Conservation (phyloP, 2,113 vertebrate species). For the Chroicocephalus ridibundus region DNA sequence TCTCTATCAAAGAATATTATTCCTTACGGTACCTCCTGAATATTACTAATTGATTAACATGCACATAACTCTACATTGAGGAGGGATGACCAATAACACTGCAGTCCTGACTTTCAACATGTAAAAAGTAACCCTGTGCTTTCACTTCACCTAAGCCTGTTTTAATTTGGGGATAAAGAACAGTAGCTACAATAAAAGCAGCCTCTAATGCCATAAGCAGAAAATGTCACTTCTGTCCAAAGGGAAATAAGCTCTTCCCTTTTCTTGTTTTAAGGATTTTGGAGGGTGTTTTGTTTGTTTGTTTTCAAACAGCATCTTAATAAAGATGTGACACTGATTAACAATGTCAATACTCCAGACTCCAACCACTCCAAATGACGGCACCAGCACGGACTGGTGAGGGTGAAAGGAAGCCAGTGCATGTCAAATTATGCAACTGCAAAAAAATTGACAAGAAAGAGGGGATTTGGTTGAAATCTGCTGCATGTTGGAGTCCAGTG, state of each 20-base stretch:
- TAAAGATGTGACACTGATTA: not conserved
- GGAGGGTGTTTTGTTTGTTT: not conserved
- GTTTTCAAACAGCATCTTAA: not conserved
- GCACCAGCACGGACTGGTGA: not conserved
- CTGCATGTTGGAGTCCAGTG: not conserved
- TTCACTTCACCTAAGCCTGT: not conserved
- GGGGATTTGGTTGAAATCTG: not conserved
- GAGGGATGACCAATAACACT: not conserved
- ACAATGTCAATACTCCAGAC: not conserved
- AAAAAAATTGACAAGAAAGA: not conserved
- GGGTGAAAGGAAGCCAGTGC: not conserved
- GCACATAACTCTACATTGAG: not conserved
- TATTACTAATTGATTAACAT: not conserved
- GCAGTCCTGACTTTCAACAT: not conserved
- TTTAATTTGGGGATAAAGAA: not conserved
- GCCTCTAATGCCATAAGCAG: not conserved
- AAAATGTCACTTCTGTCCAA: not conserved
- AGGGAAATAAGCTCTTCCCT: not conserved
- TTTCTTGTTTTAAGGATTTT: not conserved
- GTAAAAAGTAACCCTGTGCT: not conserved
- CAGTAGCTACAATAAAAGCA: not conserved
- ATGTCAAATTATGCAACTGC: not conserved
- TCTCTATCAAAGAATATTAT: not conserved
- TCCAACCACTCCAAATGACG: not conserved
- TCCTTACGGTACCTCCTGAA: not conserved